Evolutionary conservation across 1,140 invertebrate genomes (phyloP).

Genomic region (Ostrea denselamellosa): DNA sequence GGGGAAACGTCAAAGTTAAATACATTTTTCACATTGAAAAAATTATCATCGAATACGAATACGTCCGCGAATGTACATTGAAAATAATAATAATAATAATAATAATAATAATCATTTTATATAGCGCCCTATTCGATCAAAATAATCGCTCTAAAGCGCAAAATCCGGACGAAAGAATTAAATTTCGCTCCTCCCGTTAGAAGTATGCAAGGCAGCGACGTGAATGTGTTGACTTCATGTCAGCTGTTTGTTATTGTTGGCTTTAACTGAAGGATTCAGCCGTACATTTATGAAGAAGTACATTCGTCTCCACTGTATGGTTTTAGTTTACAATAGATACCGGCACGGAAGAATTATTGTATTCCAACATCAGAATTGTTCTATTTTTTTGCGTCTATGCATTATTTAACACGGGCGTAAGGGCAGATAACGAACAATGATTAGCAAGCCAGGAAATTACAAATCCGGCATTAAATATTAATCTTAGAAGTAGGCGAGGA

Average conservation of each 20-base stretch:
- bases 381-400: not conserved
- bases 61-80: too few relatives aligned
- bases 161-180: too few relatives aligned
- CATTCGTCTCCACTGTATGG: not conserved
- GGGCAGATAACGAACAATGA: conserved; percentile 3
- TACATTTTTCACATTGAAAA: too few relatives aligned
- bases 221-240: not conserved
- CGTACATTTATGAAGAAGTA: not conserved
- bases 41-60: too few relatives aligned
- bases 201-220: not conserved
- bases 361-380: not conserved
- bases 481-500: not conserved
- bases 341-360: not conserved
- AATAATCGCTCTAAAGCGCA: too few relatives aligned
- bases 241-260: not conserved
- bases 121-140: too few relatives aligned
- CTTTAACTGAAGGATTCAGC: not conserved
- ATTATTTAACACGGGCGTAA: conserved; percentile 10
- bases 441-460: conserved; percentile 2
- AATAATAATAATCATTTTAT: too few relatives aligned
- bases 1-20: too few relatives aligned
- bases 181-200: too few relatives aligned
- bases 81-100: too few relatives aligned
- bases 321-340: not conserved
- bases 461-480: conserved; percentile 6